phyloP scores from a whole-genome alignment of 2,797 vertebrate species.

The Chrysolophus pictus region DNA sequence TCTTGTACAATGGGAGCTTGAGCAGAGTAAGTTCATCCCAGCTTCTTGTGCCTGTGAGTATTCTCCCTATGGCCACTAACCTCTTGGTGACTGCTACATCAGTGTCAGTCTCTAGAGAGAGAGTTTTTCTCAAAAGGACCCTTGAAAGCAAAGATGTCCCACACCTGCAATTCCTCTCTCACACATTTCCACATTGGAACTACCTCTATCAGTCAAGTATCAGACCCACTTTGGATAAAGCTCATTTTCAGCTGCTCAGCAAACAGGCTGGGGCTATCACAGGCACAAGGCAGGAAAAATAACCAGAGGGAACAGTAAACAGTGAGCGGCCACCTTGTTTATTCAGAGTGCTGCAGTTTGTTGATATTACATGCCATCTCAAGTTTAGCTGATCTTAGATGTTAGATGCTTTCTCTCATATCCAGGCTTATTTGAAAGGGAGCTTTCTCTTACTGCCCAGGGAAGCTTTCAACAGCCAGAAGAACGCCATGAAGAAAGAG shows the following conservation, averaged over 20 bases:
- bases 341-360: constrained; percentile 50
- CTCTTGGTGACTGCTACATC: not conserved
- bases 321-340: constrained; percentile 47
- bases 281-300: constrained; percentile 38
- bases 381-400: constrained; percentile 28
- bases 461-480: not conserved
- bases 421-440: not conserved
- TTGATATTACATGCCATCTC: constrained; percentile 39
- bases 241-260: not conserved
- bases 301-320: constrained; percentile 48
- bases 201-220: not conserved
- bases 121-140: not conserved
- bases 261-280: constrained; percentile 31
- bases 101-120: not conserved
- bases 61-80: not conserved
- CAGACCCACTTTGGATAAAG: not conserved
- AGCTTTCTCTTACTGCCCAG: constrained; percentile 3
- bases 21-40: not conserved
- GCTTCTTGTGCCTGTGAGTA: not conserved
- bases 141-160: not conserved
- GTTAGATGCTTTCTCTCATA: not conserved
- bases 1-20: not conserved
- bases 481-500: not conserved
- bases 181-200: not conserved
- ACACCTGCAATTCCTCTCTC: not conserved